Conservation (phyloP, 2,888 invertebrate genomes). For the Gastrophysa polygoni region DNA sequence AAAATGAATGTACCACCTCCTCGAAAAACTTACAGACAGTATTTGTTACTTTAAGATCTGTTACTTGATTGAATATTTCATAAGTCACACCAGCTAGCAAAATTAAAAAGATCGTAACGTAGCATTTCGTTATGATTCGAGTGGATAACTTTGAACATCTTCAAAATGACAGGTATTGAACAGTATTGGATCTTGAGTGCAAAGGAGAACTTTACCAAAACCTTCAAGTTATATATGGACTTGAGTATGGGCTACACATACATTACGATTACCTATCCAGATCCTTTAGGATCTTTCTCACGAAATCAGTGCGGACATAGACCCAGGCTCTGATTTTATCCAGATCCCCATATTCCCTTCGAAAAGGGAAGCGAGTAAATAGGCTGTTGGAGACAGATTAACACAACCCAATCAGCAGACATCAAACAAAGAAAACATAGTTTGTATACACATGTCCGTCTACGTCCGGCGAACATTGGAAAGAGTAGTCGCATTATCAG, state of each 20-base stretch:
- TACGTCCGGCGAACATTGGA: not conserved
- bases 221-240: too few relatives aligned
- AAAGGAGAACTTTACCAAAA: too few relatives aligned
- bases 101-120: too few relatives aligned
- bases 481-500: not conserved
- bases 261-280: constrained; percentile 54
- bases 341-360: not conserved
- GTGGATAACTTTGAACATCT: too few relatives aligned
- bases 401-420: not conserved
- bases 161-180: too few relatives aligned
- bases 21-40: too few relatives aligned
- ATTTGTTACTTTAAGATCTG: too few relatives aligned
- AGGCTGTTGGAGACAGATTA: not conserved
- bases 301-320: constrained; percentile 56
- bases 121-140: too few relatives aligned
- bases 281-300: constrained; percentile 52
- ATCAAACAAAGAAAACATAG: not conserved
- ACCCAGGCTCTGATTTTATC: not conserved
- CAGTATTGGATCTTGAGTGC: too few relatives aligned
- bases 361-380: not conserved
- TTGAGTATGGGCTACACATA: not conserved
- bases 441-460: not conserved
- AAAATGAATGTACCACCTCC: too few relatives aligned
- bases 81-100: too few relatives aligned
- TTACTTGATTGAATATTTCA: too few relatives aligned